phyloP scores from a whole-genome alignment of 2,888 invertebrate genomes.

The Blera fallax region DNA sequence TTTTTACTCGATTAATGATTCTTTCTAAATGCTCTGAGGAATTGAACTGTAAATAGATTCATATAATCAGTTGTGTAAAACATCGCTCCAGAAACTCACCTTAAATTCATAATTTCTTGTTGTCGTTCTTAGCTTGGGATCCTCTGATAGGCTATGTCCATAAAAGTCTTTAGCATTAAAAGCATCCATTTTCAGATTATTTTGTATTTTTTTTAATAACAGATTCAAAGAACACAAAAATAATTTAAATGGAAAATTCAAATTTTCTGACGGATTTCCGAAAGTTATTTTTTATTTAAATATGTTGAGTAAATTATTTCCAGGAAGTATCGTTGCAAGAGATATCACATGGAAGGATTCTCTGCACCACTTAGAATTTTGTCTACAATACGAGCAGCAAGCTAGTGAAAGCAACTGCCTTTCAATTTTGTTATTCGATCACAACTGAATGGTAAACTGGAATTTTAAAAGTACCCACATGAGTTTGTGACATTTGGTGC shows the following conservation, averaged over 20 bases:
- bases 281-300: background rate
- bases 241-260: slow-evolving; percentile 23
- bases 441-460: background rate
- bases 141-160: slow-evolving; percentile 73
- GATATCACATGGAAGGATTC: too few species aligned
- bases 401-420: slow-evolving; percentile 3
- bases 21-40: slow-evolving; percentile 37
- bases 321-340: background rate
- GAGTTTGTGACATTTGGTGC: slow-evolving; percentile 7
- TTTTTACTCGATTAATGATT: slow-evolving; percentile 37
- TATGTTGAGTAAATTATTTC: background rate
- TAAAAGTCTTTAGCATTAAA: slow-evolving; percentile 74
- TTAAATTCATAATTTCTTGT: slow-evolving; percentile 75
- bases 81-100: slow-evolving; percentile 55
- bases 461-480: background rate
- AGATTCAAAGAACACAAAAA: slow-evolving; percentile 29
- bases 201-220: slow-evolving; percentile 2
- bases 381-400: background rate
- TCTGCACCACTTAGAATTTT: too few species aligned
- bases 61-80: background rate
- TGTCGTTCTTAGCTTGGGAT: slow-evolving; percentile 74
- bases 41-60: slow-evolving; percentile 28
- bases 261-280: background rate
- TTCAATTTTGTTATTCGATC: background rate
- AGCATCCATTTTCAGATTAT: slow-evolving; percentile 67